A percentile compares a stretch with the other conserved stretches of the same genome.
phyloP scores from a whole-genome alignment of 2,888 invertebrate genomes.

The Lasioglossum leucozonium region DNA sequence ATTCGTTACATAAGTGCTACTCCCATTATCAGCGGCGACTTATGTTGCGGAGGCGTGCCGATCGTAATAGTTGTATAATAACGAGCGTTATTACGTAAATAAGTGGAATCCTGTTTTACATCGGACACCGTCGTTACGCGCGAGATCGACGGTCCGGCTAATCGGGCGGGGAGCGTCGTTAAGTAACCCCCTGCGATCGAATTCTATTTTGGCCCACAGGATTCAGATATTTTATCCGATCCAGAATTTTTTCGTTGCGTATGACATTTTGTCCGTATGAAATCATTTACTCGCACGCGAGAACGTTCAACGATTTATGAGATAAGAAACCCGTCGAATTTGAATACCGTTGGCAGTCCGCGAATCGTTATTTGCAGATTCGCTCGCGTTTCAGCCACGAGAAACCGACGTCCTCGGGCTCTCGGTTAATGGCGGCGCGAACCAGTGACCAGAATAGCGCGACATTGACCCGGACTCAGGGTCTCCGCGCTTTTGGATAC shows the following conservation, averaged over 20 bases:
- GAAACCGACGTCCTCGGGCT: background rate
- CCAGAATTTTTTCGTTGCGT: background rate
- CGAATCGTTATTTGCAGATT: background rate
- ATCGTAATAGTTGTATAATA: constrained; percentile 57
- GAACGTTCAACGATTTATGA: background rate
- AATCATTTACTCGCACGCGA: no score
- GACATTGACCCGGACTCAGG: constrained; percentile 77
- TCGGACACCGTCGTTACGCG: background rate
- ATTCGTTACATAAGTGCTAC: constrained; percentile 41
- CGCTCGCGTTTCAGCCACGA: background rate
- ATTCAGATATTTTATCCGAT: background rate
- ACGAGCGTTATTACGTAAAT: constrained; percentile 38
- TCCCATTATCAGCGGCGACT: constrained; percentile 44
- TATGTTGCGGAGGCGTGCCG: constrained; percentile 34
- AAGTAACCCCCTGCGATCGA: background rate
- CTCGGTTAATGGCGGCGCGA: background rate
- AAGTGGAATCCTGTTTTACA: constrained; percentile 20
- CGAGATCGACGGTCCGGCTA: background rate
- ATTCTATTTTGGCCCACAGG: background rate
- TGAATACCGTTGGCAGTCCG: background rate
- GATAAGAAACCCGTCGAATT: background rate
- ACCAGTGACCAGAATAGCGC: constrained; percentile 71
- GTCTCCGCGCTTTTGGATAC: constrained; percentile 67
- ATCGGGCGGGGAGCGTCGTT: background rate
- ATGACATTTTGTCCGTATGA: background rate